These are phyloP conservation scores for Garrulus glandarius DNA, from an alignment of 2,797 vertebrate species.

Conservation along the genomic window DNA sequence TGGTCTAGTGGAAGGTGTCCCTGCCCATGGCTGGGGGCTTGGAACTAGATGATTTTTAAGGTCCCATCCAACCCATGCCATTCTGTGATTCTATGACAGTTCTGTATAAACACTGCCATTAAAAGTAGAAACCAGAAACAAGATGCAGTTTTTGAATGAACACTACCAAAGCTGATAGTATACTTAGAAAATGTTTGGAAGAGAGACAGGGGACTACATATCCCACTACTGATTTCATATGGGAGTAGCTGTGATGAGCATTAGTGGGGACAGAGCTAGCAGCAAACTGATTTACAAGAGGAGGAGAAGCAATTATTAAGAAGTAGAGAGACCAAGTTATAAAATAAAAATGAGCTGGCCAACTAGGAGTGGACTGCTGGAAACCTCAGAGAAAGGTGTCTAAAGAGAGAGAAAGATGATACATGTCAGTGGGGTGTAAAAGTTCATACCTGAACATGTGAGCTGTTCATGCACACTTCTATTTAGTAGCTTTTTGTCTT, in stretches of 20 bases:
- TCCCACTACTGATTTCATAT: not conserved
- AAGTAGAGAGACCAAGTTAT: not conserved
- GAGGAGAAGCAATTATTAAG: not conserved
- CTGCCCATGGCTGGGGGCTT: accelerated
- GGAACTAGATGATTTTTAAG: not conserved
- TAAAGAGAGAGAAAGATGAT: not conserved
- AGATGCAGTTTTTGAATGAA: not conserved
- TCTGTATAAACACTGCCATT: not conserved
- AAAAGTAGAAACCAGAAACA: not conserved
- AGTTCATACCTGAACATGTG: not conserved
- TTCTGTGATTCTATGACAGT: not conserved
- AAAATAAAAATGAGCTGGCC: not conserved
- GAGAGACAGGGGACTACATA: not conserved
- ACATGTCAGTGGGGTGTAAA: not conserved
- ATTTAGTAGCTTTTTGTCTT: not conserved
- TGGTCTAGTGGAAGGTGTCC: not conserved
- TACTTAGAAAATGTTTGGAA: not conserved
- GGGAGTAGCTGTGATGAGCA: not conserved
- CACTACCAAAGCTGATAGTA: not conserved
- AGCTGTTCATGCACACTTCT: not conserved
- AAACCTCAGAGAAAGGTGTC: not conserved
- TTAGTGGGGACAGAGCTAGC: not conserved
- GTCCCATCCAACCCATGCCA: not conserved
- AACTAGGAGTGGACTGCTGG: not conserved
- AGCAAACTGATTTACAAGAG: not conserved